Conservation (phyloP, 2,888 invertebrate species). For the Rotaria magnacalcarata region DNA sequence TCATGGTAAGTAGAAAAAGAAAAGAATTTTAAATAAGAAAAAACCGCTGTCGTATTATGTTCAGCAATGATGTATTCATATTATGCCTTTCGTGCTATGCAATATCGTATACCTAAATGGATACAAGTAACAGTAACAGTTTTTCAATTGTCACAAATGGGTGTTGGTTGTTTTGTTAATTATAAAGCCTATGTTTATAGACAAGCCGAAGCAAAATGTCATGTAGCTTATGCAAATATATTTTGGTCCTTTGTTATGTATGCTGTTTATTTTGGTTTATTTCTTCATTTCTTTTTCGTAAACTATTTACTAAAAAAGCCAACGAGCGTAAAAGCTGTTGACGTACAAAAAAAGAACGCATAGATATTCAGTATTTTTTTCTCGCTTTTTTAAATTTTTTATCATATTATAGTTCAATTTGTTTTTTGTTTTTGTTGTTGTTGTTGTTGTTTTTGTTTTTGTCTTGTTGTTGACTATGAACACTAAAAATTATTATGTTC, state of each 20-base stretch:
- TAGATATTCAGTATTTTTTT: not conserved
- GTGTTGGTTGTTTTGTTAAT: slow-evolving; percentile 82
- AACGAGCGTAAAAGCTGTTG: not conserved
- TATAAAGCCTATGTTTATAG: slow-evolving; percentile 67
- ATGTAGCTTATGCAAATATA: slow-evolving; percentile 60
- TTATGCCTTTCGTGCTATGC: slow-evolving; percentile 60
- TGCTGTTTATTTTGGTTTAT: slow-evolving; percentile 57
- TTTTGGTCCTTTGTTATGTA: slow-evolving; percentile 57
- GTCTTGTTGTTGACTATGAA: not conserved
- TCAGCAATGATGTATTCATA: slow-evolving; percentile 61
- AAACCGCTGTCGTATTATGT: not conserved
- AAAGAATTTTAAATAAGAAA: too few relatives aligned
- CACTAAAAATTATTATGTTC: not conserved
- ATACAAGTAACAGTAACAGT: slow-evolving; percentile 85
- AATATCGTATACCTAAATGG: slow-evolving; percentile 63
- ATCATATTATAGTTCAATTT: not conserved
- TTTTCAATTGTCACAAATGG: slow-evolving; percentile 85
- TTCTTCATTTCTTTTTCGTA: slow-evolving; percentile 58
- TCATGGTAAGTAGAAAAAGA: slow-evolving; percentile 51
- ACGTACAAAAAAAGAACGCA: not conserved
- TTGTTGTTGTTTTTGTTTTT: not conserved
- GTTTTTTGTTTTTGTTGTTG: not conserved
- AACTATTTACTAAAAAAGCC: slow-evolving; percentile 51
- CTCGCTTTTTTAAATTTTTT: not conserved
- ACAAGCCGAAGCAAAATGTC: slow-evolving; percentile 55